Evolutionary conservation across 2,888 invertebrate genomes (phyloP).

Genomic region (Ornithoptera alexandrae): DNA sequence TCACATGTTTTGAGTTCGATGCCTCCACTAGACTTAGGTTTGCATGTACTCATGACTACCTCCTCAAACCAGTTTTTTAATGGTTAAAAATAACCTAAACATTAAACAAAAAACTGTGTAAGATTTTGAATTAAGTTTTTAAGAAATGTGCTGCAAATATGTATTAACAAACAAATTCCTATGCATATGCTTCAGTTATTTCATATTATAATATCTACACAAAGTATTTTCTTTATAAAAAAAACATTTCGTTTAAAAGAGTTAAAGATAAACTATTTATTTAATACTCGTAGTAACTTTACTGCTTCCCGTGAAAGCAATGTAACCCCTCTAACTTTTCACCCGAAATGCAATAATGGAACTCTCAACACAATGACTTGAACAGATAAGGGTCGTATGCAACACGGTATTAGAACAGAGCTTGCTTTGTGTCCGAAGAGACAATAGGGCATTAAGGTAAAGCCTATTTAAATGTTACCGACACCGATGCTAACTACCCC

Average conservation of each 20-base stretch:
- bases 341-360: slow-evolving; percentile 21
- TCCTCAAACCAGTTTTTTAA: no score
- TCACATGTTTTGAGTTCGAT: no score
- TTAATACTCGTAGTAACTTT: slow-evolving; percentile 16
- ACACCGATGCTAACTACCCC: slow-evolving; percentile 11
- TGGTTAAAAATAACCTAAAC: no score
- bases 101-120: no score
- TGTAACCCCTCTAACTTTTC: slow-evolving; percentile 29
- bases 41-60: no score
- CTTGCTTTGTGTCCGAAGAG: slow-evolving; percentile 49
- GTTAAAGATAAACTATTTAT: not conserved
- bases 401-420: slow-evolving; percentile 40
- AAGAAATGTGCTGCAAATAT: no score
- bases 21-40: no score
- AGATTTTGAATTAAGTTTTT: no score
- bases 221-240: not conserved
- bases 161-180: no score
- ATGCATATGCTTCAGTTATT: no score
- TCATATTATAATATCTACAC: no score
- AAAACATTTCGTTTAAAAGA: not conserved
- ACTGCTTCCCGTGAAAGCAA: slow-evolving; percentile 14
- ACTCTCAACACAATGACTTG: slow-evolving; percentile 32
- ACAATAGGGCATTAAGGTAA: slow-evolving; percentile 55
- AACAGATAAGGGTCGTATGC: slow-evolving; percentile 48
- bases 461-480: slow-evolving; percentile 46